These are phyloP conservation scores for Madoqua kirkii DNA, from an alignment of 2,113 vertebrate genomes.

Conservation along the genomic window DNA sequence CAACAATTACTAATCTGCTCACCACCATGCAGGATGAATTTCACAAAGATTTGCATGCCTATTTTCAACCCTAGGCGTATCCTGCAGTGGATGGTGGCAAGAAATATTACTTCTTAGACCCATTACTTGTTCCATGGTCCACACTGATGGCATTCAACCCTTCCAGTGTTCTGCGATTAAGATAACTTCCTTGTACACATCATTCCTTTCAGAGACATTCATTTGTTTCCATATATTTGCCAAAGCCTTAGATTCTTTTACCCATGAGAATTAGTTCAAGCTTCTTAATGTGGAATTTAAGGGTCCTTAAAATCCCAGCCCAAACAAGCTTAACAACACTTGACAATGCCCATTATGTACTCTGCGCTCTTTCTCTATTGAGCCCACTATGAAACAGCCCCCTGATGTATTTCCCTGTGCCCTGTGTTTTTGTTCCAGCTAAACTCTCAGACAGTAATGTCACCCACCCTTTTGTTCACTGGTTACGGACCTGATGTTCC, in stretches of 20 bases:
- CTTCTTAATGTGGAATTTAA: neutral
- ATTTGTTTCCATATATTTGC: neutral
- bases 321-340: neutral
- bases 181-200: neutral
- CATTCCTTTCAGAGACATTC: neutral
- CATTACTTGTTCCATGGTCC: neutral
- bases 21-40: neutral
- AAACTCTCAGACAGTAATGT: neutral
- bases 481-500: constrained; percentile 24
- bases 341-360: neutral
- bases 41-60: neutral
- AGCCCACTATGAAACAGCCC: neutral
- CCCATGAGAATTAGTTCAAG: neutral
- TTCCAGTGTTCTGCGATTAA: neutral
- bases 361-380: neutral
- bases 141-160: neutral
- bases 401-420: neutral
- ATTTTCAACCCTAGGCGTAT: neutral
- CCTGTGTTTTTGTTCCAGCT: neutral
- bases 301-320: neutral
- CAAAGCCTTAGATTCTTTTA: neutral
- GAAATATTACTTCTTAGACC: neutral
- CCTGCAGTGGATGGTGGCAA: neutral
- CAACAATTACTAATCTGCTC: neutral
- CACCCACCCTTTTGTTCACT: neutral